Percentiles rank a stretch among this genome's conserved stretches.
Evolutionary conservation across 2,888 invertebrate genomes (phyloP).

Genomic region (Eilema depressum): DNA sequence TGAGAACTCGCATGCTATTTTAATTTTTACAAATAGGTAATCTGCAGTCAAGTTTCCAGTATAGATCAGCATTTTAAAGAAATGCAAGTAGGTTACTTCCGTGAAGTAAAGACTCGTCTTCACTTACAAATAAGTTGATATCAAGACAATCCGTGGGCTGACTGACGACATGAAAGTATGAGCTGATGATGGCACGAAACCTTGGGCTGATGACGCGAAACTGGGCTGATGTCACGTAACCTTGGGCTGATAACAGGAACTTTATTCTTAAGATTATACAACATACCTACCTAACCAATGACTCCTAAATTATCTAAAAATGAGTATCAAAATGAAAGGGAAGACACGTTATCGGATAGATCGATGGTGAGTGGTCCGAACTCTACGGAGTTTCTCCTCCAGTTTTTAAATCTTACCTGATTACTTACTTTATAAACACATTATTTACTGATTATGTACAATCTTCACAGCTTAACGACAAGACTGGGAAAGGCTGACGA

Average conservation of each 20-base stretch:
- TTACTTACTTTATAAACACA: not conserved
- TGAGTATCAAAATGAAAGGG: constrained; percentile 12
- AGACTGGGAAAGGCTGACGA: constrained; percentile 63
- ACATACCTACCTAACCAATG: constrained; percentile 3
- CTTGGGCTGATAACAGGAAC: constrained; percentile 53
- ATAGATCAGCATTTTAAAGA: not conserved
- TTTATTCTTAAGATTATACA: constrained; percentile 1
- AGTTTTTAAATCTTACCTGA: constrained; percentile 1
- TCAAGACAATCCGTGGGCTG: constrained; percentile 27
- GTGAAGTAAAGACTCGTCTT: constrained; percentile 15
- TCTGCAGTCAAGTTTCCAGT: constrained; percentile 3
- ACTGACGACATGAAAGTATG: constrained; percentile 1
- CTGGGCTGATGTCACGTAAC: constrained; percentile 20
- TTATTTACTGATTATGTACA: constrained; percentile 64
- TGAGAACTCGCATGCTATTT: constrained; percentile 37
- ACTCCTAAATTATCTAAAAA: constrained; percentile 3
- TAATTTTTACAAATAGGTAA: constrained; percentile 7
- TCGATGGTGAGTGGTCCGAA: constrained; percentile 43
- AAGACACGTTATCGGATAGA: constrained; percentile 43
- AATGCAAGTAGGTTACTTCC: constrained; percentile 27
- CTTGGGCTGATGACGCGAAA: not conserved
- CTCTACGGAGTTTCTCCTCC: constrained; percentile 6
- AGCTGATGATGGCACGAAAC: not conserved
- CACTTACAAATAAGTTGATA: constrained; percentile 16
- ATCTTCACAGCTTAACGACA: constrained; percentile 75